Evolutionary conservation across 2,797 vertebrate genomes (phyloP).

Genomic region (Eurystomus glaucurus): DNA sequence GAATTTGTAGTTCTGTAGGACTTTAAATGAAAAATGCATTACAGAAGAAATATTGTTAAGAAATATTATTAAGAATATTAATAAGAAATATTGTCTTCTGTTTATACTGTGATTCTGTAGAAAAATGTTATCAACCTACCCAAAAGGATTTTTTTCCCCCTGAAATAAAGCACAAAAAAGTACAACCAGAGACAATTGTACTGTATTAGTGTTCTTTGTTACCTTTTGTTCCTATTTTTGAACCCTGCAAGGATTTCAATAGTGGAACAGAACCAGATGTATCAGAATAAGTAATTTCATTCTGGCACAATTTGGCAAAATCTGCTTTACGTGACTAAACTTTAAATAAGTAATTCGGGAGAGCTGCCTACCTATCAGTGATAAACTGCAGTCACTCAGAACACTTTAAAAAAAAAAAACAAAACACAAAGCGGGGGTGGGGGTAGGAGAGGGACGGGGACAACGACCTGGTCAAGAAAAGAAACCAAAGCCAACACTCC

Average conservation of each 20-base stretch:
- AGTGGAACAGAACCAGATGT: constrained; percentile 30
- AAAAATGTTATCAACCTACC: neutral
- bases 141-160: neutral
- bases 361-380: constrained; percentile 13
- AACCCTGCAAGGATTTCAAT: constrained; percentile 3
- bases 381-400: neutral
- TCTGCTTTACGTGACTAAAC: constrained; percentile 5
- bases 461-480: neutral
- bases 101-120: neutral
- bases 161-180: neutral
- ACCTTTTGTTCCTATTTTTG: constrained; percentile 25
- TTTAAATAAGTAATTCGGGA: constrained; percentile 13
- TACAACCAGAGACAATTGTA: constrained; percentile 12
- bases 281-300: neutral
- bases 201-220: neutral
- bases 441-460: neutral
- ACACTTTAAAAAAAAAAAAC: neutral
- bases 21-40: neutral
- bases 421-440: neutral
- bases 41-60: neutral
- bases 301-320: constrained; percentile 29
- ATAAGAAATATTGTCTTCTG: neutral
- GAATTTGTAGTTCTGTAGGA: neutral
- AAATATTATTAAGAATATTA: neutral
- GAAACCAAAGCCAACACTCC: constrained; percentile 25